Conservation (phyloP, 2,888 invertebrate genomes). For the Achlya flavicornis region DNA sequence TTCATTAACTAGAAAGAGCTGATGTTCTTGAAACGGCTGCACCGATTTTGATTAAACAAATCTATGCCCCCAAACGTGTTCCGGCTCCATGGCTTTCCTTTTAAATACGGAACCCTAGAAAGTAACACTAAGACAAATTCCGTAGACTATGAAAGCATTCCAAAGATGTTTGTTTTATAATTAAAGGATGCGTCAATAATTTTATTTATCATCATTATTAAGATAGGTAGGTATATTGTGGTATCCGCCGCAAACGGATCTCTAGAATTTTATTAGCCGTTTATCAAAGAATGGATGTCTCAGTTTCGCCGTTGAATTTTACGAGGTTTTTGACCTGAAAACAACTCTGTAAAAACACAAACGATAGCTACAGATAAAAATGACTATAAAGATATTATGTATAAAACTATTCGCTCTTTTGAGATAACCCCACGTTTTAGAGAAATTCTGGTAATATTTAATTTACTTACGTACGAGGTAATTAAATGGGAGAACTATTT, state of each 20-base stretch:
- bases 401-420: slow-evolving; percentile 43
- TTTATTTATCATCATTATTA: not conserved
- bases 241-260: not conserved
- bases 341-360: slow-evolving; percentile 45
- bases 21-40: too few species aligned
- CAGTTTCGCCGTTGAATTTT: slow-evolving; percentile 40
- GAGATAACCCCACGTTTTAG: slow-evolving; percentile 51
- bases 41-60: too few species aligned
- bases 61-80: too few species aligned
- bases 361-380: slow-evolving; percentile 52
- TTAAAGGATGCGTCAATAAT: not conserved
- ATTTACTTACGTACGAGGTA: not conserved
- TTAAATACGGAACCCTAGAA: not conserved
- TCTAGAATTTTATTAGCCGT: not conserved
- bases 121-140: not conserved
- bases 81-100: not conserved
- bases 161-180: too few species aligned
- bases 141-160: not conserved
- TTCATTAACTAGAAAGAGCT: too few species aligned
- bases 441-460: not conserved
- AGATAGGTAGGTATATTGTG: too few species aligned
- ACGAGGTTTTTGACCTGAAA: slow-evolving; percentile 71
- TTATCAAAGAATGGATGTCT: not conserved
- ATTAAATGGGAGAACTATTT: too few species aligned
- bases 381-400: slow-evolving; percentile 50